A percentile compares a stretch with the other conserved stretches of the same genome.
Conservation (phyloP, 1,140 invertebrate genomes). For the Zaprionus ghesquierei region DNA sequence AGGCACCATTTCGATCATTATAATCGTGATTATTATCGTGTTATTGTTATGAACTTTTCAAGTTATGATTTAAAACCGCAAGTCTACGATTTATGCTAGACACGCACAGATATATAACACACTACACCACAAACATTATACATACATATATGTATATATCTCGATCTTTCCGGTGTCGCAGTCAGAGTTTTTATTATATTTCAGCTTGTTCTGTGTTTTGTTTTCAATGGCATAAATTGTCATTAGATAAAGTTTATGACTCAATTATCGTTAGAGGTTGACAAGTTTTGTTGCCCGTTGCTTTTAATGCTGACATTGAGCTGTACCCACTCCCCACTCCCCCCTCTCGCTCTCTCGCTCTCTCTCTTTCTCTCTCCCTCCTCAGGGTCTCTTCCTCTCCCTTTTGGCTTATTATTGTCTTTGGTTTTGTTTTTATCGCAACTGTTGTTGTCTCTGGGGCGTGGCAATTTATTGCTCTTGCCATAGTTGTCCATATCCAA, state of each 20-base stretch:
- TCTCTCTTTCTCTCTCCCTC: no score
- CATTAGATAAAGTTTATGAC: slow-evolving; percentile 81
- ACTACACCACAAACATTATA: not conserved
- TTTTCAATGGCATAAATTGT: slow-evolving; percentile 76
- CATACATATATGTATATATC: slow-evolving; percentile 5
- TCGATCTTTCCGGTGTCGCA: slow-evolving; percentile 37
- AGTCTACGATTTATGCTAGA: slow-evolving; percentile 52
- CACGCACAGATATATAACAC: not conserved
- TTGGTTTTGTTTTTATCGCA: not conserved
- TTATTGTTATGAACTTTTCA: slow-evolving; percentile 51
- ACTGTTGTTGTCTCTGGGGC: slow-evolving; percentile 29
- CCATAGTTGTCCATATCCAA: slow-evolving; percentile 5
- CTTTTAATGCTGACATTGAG: slow-evolving; percentile 69
- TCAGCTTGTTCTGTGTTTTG: slow-evolving; percentile 41
- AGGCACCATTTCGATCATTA: slow-evolving; percentile 38
- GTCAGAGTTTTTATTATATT: not conserved
- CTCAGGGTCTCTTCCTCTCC: not conserved
- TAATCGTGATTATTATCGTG: slow-evolving; percentile 26
- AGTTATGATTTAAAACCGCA: slow-evolving; percentile 65
- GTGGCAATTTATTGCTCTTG: slow-evolving; percentile 50
- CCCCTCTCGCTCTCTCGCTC: not conserved
- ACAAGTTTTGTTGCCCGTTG: slow-evolving; percentile 48
- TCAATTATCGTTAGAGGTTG: slow-evolving; percentile 76
- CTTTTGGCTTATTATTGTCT: slow-evolving; percentile 19
- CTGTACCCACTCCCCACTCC: slow-evolving; percentile 3